Evolutionary conservation across 2,888 invertebrate genomes (phyloP).

Genomic region (Octodonta nipae): DNA sequence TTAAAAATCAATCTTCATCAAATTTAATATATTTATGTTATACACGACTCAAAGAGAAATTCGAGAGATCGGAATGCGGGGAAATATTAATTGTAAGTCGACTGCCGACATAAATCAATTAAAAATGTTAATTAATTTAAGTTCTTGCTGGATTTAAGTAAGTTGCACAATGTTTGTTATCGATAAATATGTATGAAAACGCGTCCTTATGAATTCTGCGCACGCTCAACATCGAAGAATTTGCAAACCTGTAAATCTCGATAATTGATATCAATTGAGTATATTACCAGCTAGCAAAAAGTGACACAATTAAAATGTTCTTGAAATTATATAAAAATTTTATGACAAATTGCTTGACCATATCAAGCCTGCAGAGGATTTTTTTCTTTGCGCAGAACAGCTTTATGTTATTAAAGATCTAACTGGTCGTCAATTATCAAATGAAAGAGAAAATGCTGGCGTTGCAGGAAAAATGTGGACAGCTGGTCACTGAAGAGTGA

Average conservation of each 20-base stretch:
- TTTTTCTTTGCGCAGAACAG: too few relatives aligned
- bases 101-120: constrained; percentile 23
- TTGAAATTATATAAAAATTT: constrained; percentile 26
- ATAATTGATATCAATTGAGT: constrained; percentile 34
- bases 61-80: constrained; percentile 1
- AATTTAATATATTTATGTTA: too few relatives aligned
- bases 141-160: constrained; percentile 21
- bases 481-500: too few relatives aligned
- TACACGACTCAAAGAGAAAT: too few relatives aligned
- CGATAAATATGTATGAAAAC: constrained; percentile 29
- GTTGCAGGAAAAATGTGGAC: too few relatives aligned
- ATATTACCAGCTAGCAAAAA: constrained; percentile 25
- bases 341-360: constrained; percentile 23
- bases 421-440: too few relatives aligned
- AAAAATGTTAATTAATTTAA: constrained; percentile 23
- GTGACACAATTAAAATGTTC: constrained; percentile 31
- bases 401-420: too few relatives aligned
- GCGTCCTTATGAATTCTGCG: constrained; percentile 21
- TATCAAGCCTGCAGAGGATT: background rate
- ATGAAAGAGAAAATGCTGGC: too few relatives aligned
- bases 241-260: constrained; percentile 30
- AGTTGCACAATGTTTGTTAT: constrained; percentile 24
- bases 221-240: constrained; percentile 24
- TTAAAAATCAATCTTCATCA: too few relatives aligned
- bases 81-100: too few relatives aligned